phyloP scores from a whole-genome alignment of 2,797 vertebrate species.

The Alca torda region DNA sequence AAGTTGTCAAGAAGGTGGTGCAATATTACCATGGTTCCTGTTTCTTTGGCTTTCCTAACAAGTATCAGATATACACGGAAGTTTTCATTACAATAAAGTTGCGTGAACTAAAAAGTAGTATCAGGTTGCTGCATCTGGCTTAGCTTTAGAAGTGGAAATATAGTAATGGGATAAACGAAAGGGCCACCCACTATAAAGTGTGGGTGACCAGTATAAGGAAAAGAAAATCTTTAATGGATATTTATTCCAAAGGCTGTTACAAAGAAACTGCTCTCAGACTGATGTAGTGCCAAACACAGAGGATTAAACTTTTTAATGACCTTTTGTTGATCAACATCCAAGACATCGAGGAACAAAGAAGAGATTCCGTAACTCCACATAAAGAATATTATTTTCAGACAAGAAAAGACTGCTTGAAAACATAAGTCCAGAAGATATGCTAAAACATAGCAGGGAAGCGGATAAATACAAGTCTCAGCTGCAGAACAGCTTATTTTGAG shows the following conservation, averaged over 20 bases:
- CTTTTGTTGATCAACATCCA: conserved; percentile 64
- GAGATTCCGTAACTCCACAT: conserved; percentile 52
- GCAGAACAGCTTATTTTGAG: background rate
- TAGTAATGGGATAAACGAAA: conserved; percentile 60
- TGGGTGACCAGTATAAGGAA: conserved; percentile 69
- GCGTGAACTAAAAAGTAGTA: background rate
- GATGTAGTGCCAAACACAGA: conserved; percentile 74
- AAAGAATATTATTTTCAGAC: conserved; percentile 72
- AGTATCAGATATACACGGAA: conserved; percentile 18
- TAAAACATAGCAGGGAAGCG: conserved; percentile 32
- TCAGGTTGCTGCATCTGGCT: conserved; percentile 66
- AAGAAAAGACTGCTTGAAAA: conserved; percentile 38
- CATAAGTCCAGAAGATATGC: conserved; percentile 28
- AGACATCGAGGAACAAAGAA: conserved; percentile 66
- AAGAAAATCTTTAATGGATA: conserved; percentile 62
- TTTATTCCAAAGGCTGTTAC: conserved; percentile 71
- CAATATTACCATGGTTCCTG: conserved; percentile 11
- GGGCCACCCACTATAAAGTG: conserved; percentile 76
- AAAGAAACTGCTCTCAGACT: conserved; percentile 72
- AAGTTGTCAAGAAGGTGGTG: conserved; percentile 19
- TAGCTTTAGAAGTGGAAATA: conserved; percentile 67
- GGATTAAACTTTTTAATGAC: conserved; percentile 64
- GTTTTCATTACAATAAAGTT: background rate
- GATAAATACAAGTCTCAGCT: conserved; percentile 11
- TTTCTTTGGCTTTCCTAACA: conserved; percentile 31